Evolutionary conservation across 2,888 invertebrate genomes (phyloP).

Genomic region (Sinhomidia bicolor): DNA sequence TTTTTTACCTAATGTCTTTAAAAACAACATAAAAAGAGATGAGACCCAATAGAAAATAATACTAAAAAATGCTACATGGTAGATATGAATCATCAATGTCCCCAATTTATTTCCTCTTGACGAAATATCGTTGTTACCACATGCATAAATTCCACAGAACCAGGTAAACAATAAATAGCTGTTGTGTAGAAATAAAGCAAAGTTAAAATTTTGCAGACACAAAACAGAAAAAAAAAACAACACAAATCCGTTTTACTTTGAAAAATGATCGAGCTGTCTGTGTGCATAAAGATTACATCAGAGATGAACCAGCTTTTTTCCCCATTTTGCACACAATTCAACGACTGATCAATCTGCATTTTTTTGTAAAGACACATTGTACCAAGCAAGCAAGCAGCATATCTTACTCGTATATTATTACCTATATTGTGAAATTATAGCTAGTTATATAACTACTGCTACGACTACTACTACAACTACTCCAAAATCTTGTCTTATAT

Average conservation of each 20-base stretch:
- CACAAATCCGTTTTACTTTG: not conserved
- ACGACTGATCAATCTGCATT: not conserved
- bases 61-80: no score
- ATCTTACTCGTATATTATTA: not conserved
- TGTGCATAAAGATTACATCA: conserved; percentile 27
- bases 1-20: not conserved
- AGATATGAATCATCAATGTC: not conserved
- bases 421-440: no score
- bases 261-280: not conserved
- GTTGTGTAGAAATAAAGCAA: not conserved
- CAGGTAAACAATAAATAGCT: not conserved
- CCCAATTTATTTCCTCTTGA: not conserved
- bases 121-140: not conserved
- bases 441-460: not conserved
- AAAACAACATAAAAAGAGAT: not conserved
- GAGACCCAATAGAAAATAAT: no score
- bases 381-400: not conserved
- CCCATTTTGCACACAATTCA: conserved; percentile 15
- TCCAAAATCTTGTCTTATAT: not conserved
- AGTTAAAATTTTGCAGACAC: not conserved
- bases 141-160: not conserved
- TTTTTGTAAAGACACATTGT: not conserved
- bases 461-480: not conserved
- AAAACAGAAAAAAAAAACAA: not conserved
- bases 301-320: conserved; percentile 16